Conservation (phyloP, 2,797 vertebrate species). For the Lepus oiostolus region DNA sequence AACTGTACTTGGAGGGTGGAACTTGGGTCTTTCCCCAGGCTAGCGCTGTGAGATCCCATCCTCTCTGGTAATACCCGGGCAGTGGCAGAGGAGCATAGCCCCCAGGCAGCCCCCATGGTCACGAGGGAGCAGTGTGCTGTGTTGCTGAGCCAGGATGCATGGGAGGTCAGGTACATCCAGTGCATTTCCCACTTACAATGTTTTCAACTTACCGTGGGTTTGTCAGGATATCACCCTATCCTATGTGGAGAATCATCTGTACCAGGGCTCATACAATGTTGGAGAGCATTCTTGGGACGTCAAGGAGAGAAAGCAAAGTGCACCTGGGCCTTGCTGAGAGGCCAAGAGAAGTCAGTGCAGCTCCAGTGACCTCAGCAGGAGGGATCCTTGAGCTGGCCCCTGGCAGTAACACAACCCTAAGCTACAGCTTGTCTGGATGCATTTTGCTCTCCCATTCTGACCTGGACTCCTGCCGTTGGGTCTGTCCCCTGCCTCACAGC, state of each 20-base stretch:
- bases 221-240: neutral
- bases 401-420: neutral
- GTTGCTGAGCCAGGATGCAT: neutral
- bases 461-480: neutral
- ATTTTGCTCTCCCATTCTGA: neutral
- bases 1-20: too few relatives aligned
- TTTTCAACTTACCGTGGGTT: neutral
- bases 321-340: neutral
- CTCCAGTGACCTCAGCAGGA: neutral
- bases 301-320: neutral
- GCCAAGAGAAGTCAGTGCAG: neutral
- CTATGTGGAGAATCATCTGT: neutral
- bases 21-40: neutral
- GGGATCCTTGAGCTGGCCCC: neutral
- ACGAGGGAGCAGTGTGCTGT: neutral
- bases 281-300: neutral
- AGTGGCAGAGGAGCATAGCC: neutral
- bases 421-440: neutral
- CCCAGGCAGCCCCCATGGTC: neutral
- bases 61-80: neutral
- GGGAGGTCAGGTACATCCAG: neutral
- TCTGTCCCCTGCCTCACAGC: neutral
- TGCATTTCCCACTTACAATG: neutral
- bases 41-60: too few relatives aligned
- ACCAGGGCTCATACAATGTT: too few relatives aligned